Base-by-base conservation (phyloP, 2,888 invertebrate genomes). In the Nomada goodeniana region DNA sequence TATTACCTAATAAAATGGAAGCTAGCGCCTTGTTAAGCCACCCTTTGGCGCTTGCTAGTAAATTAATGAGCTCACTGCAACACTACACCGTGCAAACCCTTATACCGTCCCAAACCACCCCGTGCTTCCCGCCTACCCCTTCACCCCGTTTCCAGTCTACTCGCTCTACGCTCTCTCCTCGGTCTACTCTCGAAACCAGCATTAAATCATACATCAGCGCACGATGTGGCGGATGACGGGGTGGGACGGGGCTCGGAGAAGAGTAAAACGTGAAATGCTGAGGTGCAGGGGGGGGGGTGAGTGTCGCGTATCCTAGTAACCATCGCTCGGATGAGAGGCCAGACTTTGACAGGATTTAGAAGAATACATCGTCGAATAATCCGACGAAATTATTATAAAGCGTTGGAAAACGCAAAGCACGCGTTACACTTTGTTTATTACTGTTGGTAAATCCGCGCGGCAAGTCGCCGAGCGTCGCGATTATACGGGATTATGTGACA, bases 61-160 rank as follows among this genome's bases (percentile, higher is more conserved):
- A 93, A 93, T 92, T 93, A 93, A 93, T 93, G 92, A 93, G 92
- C 92, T 92, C 92, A 91, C 91, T 92, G 92, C 91, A 93, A 92
- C 91, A 90, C 91, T 92, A 91, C 92, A 92, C 92, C 90, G 87
- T 90, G 84, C 89, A 89, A 91, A 90, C 91, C 91, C 91, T 91
- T 92, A 91, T 87, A 90, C 88, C 89, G 84, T 85, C 89, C 85
- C 84, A 57, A 57, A 63, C 73, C 69, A 68, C 80, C 83, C 80
- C 72, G 72, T 68, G 68, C 82, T 63, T 11, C 44, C 55, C 67
- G 23, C 71, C 57, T 57, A 20, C 26, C 73, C 78, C 80, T 78
- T 81, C 68, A 60, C 82, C 53, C 69, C 74, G 78, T 72, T 77
- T 69, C 83, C 83, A 80, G 78, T 88, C 81, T 89, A 74, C 86